A percentile compares a stretch with the other conserved stretches of the same genome.
phyloP scores from a whole-genome alignment of 2,113 vertebrate species.

The Coptodon bakossiorum region DNA sequence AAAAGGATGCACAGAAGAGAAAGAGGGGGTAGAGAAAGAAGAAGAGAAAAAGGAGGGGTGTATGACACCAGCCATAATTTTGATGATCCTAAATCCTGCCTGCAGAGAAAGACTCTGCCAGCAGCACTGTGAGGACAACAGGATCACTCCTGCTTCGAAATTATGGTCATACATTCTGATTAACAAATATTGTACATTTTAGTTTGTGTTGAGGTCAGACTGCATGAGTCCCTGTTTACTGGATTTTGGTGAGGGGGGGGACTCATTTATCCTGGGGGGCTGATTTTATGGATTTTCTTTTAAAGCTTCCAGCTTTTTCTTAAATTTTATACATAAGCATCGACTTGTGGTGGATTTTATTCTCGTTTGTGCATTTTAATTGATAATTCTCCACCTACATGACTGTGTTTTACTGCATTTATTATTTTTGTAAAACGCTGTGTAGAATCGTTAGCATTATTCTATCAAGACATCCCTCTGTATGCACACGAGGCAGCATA shows the following conservation, averaged over 20 bases:
- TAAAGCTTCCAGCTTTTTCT: neutral
- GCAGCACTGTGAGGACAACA: neutral
- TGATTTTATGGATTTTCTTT: neutral
- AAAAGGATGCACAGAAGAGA: conserved; percentile 18
- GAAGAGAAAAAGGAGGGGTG: neutral
- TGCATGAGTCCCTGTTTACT: neutral
- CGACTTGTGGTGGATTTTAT: neutral
- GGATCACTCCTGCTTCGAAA: neutral
- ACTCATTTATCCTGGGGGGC: neutral
- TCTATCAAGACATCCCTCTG: neutral
- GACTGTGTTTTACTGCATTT: neutral
- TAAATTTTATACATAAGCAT: neutral
- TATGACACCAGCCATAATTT: conserved; percentile 6
- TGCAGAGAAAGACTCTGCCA: neutral
- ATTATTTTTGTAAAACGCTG: neutral
- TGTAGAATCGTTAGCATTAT: neutral
- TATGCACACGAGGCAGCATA: neutral
- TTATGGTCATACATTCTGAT: neutral
- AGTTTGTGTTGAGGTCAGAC: neutral
- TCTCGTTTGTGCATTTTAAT: neutral
- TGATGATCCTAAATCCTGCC: neutral
- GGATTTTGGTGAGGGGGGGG: neutral
- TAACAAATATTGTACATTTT: neutral
- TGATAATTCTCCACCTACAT: neutral
- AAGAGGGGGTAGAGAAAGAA: neutral